Conservation (phyloP, 2,797 vertebrate genomes). For the Eulemur albifrons region DNA sequence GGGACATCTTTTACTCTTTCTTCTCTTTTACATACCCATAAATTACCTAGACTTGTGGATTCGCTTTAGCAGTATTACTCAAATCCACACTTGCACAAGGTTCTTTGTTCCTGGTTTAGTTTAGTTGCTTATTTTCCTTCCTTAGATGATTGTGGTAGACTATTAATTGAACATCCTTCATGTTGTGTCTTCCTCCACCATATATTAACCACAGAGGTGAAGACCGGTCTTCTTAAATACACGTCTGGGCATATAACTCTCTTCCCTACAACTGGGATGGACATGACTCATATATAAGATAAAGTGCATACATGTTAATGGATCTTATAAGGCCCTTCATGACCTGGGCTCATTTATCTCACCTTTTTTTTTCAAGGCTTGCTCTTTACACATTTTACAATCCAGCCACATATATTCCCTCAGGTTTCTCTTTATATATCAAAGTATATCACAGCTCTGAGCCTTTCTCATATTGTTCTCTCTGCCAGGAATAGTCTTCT, state of each 20-base stretch:
- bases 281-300: background rate
- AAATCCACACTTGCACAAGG: background rate
- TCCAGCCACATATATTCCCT: background rate
- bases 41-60: background rate
- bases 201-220: background rate
- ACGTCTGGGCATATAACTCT: background rate
- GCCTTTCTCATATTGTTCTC: background rate
- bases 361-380: background rate
- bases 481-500: background rate
- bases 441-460: background rate
- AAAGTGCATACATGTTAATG: background rate
- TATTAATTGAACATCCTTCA: background rate
- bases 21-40: background rate
- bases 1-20: background rate
- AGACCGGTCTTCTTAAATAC: background rate
- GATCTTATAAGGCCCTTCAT: background rate
- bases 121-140: background rate
- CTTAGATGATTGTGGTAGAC: background rate
- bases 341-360: background rate
- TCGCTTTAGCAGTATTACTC: background rate
- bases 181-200: background rate
- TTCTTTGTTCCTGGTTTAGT: background rate
- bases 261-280: background rate
- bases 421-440: background rate
- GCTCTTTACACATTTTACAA: background rate